phyloP scores from a whole-genome alignment of 1,140 invertebrate species.

The Aporrectodea caliginosa region DNA sequence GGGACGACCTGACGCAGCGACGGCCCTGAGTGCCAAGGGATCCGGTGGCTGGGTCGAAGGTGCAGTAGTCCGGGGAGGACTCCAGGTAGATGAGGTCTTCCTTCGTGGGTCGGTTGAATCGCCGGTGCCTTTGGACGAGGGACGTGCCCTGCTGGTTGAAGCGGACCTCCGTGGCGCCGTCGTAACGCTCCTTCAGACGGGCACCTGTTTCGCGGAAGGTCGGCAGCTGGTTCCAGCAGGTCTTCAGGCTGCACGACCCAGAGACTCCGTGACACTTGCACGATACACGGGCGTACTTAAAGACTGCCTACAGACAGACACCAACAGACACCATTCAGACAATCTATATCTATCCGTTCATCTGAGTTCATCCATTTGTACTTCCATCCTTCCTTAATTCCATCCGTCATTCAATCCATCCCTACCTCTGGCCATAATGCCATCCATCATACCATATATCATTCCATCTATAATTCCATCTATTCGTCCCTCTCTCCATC shows the following conservation, averaged over 20 bases:
- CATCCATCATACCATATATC: no score
- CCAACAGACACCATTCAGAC: no score
- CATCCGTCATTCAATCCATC: no score
- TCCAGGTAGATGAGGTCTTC: conserved; percentile 85
- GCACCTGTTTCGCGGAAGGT: conserved; percentile 85
- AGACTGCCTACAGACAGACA: conserved; percentile 68
- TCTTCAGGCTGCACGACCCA: conserved; percentile 88
- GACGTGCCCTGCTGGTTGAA: conserved; percentile 66
- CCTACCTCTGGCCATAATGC: no score
- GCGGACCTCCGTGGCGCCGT: conserved; percentile 84
- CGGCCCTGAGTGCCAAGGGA: conserved; percentile 55
- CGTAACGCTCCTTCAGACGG: conserved; percentile 82
- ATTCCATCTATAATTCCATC: no score
- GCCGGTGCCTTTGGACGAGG: conserved; percentile 43
- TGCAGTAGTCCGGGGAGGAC: conserved; percentile 89
- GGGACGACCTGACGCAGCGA: conserved; percentile 56
- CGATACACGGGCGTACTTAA: conserved; percentile 78
- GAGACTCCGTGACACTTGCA: conserved; percentile 96
- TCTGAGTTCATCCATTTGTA: no score
- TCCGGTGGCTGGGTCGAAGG: conserved; percentile 63
- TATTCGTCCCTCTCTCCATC: no score
- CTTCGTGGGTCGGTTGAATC: conserved; percentile 47
- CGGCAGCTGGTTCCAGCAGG: conserved; percentile 87
- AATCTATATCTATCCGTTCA: no score
- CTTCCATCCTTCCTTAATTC: no score